phyloP scores from a whole-genome alignment of 2,888 invertebrate species.

The Chrysotoxum bicinctum region DNA sequence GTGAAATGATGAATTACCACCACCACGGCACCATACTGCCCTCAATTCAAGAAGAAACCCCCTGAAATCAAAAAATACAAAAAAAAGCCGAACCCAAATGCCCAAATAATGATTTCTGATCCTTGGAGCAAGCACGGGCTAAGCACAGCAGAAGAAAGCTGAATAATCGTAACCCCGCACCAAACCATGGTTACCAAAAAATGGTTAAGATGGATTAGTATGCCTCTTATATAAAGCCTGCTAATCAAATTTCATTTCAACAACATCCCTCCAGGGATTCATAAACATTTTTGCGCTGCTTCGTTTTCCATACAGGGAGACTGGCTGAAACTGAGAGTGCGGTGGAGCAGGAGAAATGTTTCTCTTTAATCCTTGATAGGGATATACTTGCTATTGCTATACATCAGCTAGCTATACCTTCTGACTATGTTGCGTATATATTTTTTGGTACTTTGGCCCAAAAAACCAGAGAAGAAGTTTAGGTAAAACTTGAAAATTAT shows the following conservation, averaged over 20 bases:
- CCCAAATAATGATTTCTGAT: conserved; percentile 64
- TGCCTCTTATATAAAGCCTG: conserved; percentile 66
- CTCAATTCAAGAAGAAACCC: not conserved
- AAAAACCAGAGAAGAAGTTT: conserved; percentile 14
- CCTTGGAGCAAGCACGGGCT: conserved; percentile 2
- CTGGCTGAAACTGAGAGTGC: not conserved
- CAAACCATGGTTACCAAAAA: conserved; percentile 49
- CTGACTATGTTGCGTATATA: not conserved
- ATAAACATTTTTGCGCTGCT: conserved; percentile 42
- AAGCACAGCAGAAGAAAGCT: not conserved
- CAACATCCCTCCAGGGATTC: conserved; percentile 67
- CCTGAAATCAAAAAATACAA: not conserved
- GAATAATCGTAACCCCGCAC: not conserved
- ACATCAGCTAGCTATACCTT: no score
- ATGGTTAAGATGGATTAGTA: conserved; percentile 69
- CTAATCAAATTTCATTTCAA: conserved; percentile 72
- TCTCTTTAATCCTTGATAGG: conserved; percentile 55
- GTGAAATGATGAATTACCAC: conserved; percentile 64
- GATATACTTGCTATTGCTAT: not conserved
- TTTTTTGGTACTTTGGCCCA: not conserved
- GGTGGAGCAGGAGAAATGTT: conserved; percentile 33
- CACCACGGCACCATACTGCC: conserved; percentile 15
- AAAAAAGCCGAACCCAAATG: conserved; percentile 15
- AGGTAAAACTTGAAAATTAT: conserved; percentile 64
- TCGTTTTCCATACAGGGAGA: not conserved